Percentiles rank a stretch among this genome's conserved stretches.
Evolutionary conservation across 2,888 invertebrate genomes (phyloP).

Genomic region (Callyntrura sp.): DNA sequence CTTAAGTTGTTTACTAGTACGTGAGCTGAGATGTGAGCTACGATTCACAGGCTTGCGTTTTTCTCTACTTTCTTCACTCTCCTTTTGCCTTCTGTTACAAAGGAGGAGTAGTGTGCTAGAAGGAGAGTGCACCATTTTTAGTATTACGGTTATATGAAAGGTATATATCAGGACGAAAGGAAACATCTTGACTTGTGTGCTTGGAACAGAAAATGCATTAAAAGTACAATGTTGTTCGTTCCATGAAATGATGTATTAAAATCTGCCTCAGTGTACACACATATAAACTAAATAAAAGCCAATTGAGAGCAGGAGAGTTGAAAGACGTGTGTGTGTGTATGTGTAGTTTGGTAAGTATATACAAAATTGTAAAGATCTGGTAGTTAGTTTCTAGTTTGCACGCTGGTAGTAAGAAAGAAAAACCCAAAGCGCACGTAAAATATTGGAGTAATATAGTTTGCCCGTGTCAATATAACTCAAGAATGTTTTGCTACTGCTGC

Average conservation of each 20-base stretch:
- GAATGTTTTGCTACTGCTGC: neutral
- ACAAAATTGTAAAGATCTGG: conserved; percentile 35
- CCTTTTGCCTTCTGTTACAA: no score
- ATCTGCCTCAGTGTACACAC: conserved; percentile 5
- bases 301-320: conserved; percentile 17
- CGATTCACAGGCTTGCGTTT: conserved; percentile 21
- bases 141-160: neutral
- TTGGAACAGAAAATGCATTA: neutral
- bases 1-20: conserved; percentile 58
- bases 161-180: neutral
- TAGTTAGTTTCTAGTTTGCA: neutral
- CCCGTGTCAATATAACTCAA: conserved; percentile 35
- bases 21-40: conserved; percentile 55
- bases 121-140: neutral
- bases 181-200: neutral
- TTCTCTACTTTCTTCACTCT: conserved; percentile 15
- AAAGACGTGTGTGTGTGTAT: conserved; percentile 11
- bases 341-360: no score
- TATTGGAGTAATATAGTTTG: conserved; percentile 28
- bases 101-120: no score
- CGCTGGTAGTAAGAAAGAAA: neutral
- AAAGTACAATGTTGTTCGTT: conserved; percentile 9
- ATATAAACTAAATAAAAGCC: conserved; percentile 34
- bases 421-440: neutral
- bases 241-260: conserved; percentile 37